phyloP scores from a whole-genome alignment of 1,140 invertebrate species.

The Lamellibrachia luymesi region DNA sequence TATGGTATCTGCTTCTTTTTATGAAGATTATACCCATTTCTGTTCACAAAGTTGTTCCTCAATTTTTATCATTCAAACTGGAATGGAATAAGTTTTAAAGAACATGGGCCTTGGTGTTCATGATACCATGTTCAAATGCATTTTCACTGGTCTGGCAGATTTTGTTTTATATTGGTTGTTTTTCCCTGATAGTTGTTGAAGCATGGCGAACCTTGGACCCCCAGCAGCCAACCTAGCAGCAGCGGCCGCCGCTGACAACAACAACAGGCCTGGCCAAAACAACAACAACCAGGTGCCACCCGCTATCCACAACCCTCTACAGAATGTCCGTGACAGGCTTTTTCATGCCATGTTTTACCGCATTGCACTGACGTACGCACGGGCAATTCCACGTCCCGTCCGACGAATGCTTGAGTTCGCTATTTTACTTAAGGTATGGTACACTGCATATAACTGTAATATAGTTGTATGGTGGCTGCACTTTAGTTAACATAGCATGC shows the following conservation, averaged over 20 bases:
- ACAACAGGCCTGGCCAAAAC: slow-evolving; percentile 36
- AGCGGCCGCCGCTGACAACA: slow-evolving; percentile 46
- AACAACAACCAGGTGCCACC: slow-evolving; percentile 61
- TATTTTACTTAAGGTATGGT: slow-evolving; percentile 76
- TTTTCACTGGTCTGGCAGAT: too few species aligned
- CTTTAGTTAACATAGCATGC: not conserved
- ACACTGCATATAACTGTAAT: not conserved
- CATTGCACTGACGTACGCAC: slow-evolving; percentile 83
- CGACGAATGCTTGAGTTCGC: slow-evolving; percentile 88
- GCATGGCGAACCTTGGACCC: slow-evolving; percentile 1
- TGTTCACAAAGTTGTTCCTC: too few species aligned
- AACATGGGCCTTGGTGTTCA: too few species aligned
- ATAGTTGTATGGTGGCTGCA: not conserved
- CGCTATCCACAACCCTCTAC: slow-evolving; percentile 63
- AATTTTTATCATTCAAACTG: too few species aligned
- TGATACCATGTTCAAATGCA: too few species aligned
- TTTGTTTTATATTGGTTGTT: not conserved
- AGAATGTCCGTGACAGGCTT: slow-evolving; percentile 79
- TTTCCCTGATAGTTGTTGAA: not conserved
- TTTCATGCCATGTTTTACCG: slow-evolving; percentile 94
- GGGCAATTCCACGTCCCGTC: slow-evolving; percentile 80
- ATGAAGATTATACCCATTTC: too few species aligned
- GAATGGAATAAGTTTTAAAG: too few species aligned
- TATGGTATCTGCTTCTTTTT: too few species aligned
- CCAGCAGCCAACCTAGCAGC: slow-evolving; percentile 42